Evolutionary conservation across 2,113 vertebrate species (phyloP).

Genomic region (Mobula hypostoma): DNA sequence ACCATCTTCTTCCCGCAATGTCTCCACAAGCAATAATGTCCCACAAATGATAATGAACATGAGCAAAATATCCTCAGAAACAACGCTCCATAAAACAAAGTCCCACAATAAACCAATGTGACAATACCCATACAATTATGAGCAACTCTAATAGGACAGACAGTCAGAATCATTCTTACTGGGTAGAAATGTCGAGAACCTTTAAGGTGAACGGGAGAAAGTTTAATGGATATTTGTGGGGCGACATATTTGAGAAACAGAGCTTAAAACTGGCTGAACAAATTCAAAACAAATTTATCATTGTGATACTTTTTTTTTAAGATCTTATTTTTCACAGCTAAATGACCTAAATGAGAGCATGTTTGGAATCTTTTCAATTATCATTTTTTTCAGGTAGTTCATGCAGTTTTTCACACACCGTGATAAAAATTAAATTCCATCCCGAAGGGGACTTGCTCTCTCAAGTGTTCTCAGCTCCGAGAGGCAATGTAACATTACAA

Average conservation of each 20-base stretch:
- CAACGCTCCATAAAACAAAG: too few species aligned
- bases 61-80: too few species aligned
- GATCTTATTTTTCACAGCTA: background rate
- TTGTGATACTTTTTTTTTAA: background rate
- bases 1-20: too few species aligned
- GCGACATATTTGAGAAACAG: background rate
- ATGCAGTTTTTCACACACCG: background rate
- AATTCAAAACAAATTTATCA: conserved; percentile 21
- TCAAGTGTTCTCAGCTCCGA: background rate
- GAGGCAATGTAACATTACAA: background rate
- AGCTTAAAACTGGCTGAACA: conserved; percentile 10
- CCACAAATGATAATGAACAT: too few species aligned
- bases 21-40: too few species aligned
- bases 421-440: conserved; percentile 13
- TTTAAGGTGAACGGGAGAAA: too few species aligned
- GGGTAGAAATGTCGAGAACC: too few species aligned
- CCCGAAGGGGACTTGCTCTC: background rate
- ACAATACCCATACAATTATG: too few species aligned
- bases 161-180: too few species aligned
- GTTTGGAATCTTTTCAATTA: conserved; percentile 23
- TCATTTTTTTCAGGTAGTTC: background rate
- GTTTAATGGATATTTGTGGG: too few species aligned
- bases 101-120: too few species aligned
- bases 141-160: too few species aligned
- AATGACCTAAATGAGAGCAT: background rate